Evolutionary conservation across 2,888 invertebrate species (phyloP).

Genomic region (Auanema freiburgensis): DNA sequence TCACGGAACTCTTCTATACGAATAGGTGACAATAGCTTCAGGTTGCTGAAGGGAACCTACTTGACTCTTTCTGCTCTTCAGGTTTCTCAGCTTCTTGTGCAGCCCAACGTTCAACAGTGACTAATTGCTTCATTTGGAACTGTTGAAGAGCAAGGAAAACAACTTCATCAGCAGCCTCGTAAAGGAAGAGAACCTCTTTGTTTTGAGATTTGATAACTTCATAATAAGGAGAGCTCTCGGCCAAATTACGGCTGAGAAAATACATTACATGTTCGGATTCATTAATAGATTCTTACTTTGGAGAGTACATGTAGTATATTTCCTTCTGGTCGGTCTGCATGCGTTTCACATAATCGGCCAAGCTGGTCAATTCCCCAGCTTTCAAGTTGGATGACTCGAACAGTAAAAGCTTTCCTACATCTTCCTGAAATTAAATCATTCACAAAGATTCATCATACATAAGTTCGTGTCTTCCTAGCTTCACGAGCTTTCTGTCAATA

Average conservation of each 20-base stretch:
- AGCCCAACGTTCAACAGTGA: constrained; percentile 90
- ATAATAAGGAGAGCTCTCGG: constrained; percentile 90
- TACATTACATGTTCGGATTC: neutral
- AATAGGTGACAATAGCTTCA: neutral
- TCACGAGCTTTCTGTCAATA: too few species aligned
- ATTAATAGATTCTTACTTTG: constrained; percentile 72
- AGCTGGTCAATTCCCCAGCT: constrained; percentile 67
- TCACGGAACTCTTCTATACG: constrained; percentile 75
- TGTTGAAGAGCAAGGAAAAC: constrained; percentile 79
- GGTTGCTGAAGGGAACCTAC: constrained; percentile 20
- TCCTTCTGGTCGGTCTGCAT: constrained; percentile 81
- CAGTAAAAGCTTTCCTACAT: constrained; percentile 82
- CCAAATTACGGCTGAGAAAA: constrained; percentile 79
- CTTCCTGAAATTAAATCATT: constrained; percentile 73
- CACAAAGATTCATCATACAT: neutral
- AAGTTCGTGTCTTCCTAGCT: too few species aligned
- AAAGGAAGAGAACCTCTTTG: constrained; percentile 90
- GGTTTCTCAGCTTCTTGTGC: constrained; percentile 59
- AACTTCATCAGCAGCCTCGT: constrained; percentile 90
- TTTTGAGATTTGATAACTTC: constrained; percentile 86
- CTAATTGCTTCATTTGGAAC: constrained; percentile 77
- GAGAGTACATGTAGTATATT: constrained; percentile 90
- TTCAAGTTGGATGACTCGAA: constrained; percentile 82
- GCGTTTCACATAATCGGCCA: constrained; percentile 79
- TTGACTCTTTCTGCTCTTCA: constrained; percentile 56